Evolutionary conservation across 2,113 vertebrate genomes (phyloP), one percentile per base, ranked within the genome.

Genomic region (Falco punctatus): DNA sequence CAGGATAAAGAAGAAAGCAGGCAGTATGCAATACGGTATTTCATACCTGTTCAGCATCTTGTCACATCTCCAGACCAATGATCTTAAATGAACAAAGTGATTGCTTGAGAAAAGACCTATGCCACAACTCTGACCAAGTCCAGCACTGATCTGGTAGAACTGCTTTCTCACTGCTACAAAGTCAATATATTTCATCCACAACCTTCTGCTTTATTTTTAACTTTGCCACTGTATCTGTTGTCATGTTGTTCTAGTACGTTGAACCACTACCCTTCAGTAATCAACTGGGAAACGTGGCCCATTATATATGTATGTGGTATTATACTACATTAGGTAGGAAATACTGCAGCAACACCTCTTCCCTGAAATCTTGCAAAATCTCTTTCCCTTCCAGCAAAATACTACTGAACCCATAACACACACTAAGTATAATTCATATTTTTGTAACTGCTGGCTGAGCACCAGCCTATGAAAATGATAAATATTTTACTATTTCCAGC

Each of bases 401-500:
- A 35, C 57, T 61, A 17, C 42, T 13, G 59, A 93, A 66, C 19
- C 32, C 48, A 30, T 73, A 82, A 57, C 0, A 3, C 7, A 4
- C 33, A 81, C 51, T 58, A 93, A 75, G 44, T 49, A 38, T 42
- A 90, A 83, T 88, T 90, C 18, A 58, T 74, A 91, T 57, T 94
- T 87, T 40, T 88, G 28, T 46, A 93, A 93, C 42, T 94, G 67
- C 83, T 91, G 77, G 55, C 62, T 80, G 79, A 73, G 54, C 54
- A 92, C 9, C 48, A 73, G 67, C 49, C 54, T 66, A 49, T 19
- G 54, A 86, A 71, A 90, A 90, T 48, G 33, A 89, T 82, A 84
- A 96, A 90, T 79, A 95, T 87, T 95, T 92, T 74, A 93, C 49
- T 72, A 44, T 92, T 96, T 91, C 70, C 22, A 22, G 51, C 82